Percentiles rank a stretch among this genome's conserved stretches.
Conservation (phyloP, 2,797 vertebrate species). For the Agapornis canus region DNA sequence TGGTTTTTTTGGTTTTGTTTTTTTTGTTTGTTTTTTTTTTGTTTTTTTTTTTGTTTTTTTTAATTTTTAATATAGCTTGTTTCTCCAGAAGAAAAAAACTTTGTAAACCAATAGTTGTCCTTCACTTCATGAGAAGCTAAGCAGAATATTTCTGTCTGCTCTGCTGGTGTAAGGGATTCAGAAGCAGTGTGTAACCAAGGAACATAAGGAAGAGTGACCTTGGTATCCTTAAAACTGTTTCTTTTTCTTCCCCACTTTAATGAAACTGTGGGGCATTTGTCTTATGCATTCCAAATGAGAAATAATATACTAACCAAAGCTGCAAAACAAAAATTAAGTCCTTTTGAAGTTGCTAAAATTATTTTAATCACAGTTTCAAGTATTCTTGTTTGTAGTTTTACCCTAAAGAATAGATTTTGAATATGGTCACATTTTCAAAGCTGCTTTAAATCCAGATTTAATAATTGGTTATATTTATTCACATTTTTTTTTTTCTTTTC, state of each 20-base stretch:
- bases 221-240: not conserved
- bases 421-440: not conserved
- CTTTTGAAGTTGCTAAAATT: not conserved
- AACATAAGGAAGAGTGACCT: slow-evolving; percentile 22
- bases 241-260: not conserved
- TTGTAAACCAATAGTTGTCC: not conserved
- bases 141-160: not conserved
- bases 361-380: not conserved
- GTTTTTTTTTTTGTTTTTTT: no score
- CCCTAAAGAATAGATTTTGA: not conserved
- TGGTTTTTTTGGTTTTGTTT: no score
- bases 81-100: not conserved
- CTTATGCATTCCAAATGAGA: not conserved
- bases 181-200: not conserved
- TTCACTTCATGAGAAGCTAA: slow-evolving; percentile 14
- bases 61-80: not conserved
- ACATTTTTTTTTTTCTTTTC: not conserved
- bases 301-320: not conserved
- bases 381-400: not conserved
- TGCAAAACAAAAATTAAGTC: not conserved
- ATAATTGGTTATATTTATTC: not conserved
- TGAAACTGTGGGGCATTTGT: not conserved
- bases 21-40: no score
- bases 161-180: slow-evolving; percentile 8
- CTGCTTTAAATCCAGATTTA: not conserved